Percentiles rank a stretch among this genome's conserved stretches.
Evolutionary conservation across 2,797 vertebrate species (phyloP).

Genomic region (Squalus acanthias): DNA sequence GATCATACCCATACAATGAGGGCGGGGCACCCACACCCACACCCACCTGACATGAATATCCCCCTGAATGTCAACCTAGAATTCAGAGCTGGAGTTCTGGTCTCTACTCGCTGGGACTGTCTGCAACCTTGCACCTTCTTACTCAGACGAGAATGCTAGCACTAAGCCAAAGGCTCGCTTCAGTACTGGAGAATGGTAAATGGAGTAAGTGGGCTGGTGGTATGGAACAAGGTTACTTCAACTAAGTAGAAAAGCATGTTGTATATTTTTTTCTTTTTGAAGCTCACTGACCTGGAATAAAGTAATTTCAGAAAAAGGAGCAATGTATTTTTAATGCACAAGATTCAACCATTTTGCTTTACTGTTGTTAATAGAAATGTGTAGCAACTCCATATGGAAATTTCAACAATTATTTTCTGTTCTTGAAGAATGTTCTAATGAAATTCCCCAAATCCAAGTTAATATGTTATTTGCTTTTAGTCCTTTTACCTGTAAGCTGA

Average conservation of each 20-base stretch:
- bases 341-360: background rate
- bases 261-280: background rate
- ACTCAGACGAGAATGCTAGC: background rate
- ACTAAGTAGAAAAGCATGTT: background rate
- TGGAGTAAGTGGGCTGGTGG: background rate
- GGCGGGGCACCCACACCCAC: background rate
- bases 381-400: background rate
- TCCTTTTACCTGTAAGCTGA: background rate
- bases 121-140: background rate
- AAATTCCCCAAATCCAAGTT: background rate
- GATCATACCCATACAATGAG: background rate
- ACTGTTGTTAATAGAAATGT: background rate
- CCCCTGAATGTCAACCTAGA: background rate
- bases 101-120: background rate
- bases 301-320: background rate
- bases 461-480: background rate
- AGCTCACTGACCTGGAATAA: background rate
- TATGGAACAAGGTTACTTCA: background rate
- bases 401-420: background rate
- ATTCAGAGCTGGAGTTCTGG: background rate
- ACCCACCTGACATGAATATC: background rate
- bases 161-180: background rate
- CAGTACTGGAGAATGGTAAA: background rate
- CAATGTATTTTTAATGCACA: background rate
- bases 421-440: background rate